A percentile compares a stretch with the other conserved stretches of the same genome.
Evolutionary conservation across 2,113 vertebrate species (phyloP).

Genomic region (Accipiter cooperii): DNA sequence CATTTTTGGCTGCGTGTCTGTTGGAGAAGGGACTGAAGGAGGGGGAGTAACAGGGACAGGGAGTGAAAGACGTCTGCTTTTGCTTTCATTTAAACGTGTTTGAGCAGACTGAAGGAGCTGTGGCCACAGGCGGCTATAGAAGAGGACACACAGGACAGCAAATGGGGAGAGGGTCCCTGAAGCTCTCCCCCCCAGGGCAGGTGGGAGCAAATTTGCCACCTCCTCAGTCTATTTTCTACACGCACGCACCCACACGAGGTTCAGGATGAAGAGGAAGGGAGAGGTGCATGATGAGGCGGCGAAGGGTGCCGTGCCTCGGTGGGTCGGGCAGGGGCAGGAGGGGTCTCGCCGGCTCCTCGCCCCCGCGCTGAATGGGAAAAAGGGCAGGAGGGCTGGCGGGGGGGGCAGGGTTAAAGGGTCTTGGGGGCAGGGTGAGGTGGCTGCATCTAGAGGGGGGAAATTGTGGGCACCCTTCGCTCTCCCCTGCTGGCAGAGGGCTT

Average conservation of each 20-base stretch:
- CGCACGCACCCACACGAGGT: not conserved
- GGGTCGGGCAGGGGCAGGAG: not conserved
- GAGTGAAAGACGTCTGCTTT: not conserved
- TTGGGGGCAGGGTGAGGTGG: not conserved
- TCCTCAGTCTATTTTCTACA: not conserved
- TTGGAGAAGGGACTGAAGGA: not conserved
- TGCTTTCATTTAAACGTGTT: not conserved
- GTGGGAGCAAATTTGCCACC: not conserved
- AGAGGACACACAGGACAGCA: not conserved
- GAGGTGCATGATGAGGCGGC: not conserved
- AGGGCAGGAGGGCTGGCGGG: not conserved
- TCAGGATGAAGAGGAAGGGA: not conserved
- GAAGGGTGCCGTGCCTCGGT: not conserved
- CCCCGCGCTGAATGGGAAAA: not conserved
- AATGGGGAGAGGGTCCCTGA: fast-evolving
- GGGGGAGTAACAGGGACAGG: not conserved
- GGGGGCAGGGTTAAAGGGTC: not conserved
- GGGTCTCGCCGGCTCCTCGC: not conserved
- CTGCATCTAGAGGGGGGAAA: no score
- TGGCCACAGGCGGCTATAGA: not conserved
- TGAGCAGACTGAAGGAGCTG: not conserved
- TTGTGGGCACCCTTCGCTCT: no score
- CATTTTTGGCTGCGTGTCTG: not conserved
- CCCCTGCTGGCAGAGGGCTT: no score
- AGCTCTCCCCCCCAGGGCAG: fast-evolving